phyloP scores from a whole-genome alignment of 2,797 vertebrate genomes.

The Pseudochaenichthys georgianus region DNA sequence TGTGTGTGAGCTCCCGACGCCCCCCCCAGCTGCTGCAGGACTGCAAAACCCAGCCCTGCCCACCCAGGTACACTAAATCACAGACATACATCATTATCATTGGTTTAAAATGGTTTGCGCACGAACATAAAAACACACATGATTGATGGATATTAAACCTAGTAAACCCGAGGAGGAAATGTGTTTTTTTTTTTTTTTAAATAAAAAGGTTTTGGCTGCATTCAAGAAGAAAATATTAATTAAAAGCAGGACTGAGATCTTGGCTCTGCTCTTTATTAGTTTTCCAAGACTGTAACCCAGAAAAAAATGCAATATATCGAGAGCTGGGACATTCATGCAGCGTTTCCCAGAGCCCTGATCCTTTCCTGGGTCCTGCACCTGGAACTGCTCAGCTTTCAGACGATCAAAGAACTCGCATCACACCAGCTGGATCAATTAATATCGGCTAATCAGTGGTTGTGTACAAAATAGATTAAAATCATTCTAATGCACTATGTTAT shows the following conservation, averaged over 20 bases:
- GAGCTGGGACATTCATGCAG: slow-evolving; percentile 19
- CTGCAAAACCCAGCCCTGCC: slow-evolving; percentile 92
- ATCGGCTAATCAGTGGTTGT: slow-evolving; percentile 42
- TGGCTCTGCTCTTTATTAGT: slow-evolving; percentile 27
- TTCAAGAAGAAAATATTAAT: slow-evolving; percentile 56
- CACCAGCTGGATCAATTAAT: slow-evolving; percentile 42
- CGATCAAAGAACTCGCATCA: slow-evolving; percentile 35
- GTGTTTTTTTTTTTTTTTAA: slow-evolving; percentile 48
- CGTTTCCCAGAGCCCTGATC: slow-evolving; percentile 27
- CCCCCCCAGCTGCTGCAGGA: slow-evolving; percentile 91
- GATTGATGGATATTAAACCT: slow-evolving; percentile 34
- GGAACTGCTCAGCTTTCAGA: slow-evolving; percentile 48
- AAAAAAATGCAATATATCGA: slow-evolving; percentile 44
- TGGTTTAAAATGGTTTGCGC: slow-evolving; percentile 38
- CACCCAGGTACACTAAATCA: slow-evolving; percentile 86
- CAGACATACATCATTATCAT: slow-evolving; percentile 25
- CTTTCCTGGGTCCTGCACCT: slow-evolving; percentile 36
- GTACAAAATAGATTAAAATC: slow-evolving; percentile 43
- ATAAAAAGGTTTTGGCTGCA: slow-evolving; percentile 37
- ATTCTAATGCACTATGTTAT: slow-evolving; percentile 40
- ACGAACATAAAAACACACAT: slow-evolving; percentile 22
- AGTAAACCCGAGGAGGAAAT: slow-evolving; percentile 41
- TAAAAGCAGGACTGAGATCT: slow-evolving; percentile 48
- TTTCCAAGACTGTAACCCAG: slow-evolving; percentile 47
- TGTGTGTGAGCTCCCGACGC: slow-evolving; percentile 89